Evolutionary conservation across 2,113 vertebrate genomes (phyloP).

Genomic region (Halcyon malimbica): DNA sequence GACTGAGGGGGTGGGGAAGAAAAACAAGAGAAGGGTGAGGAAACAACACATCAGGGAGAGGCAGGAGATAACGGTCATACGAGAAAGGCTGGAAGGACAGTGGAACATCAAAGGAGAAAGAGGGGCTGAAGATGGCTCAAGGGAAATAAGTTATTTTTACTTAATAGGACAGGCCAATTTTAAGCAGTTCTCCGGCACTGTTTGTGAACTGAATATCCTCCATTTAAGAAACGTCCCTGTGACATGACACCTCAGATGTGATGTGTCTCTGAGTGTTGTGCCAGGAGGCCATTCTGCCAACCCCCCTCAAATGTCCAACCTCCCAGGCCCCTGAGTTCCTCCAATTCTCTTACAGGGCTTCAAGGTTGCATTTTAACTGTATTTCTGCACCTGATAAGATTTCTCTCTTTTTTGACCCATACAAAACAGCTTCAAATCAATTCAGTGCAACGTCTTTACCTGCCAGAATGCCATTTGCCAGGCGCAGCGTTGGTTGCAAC

Average conservation of each 20-base stretch:
- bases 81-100: not conserved
- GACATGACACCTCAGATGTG: not conserved
- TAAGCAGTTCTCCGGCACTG: not conserved
- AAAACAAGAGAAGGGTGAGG: not conserved
- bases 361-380: accelerated
- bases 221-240: not conserved
- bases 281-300: not conserved
- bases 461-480: not conserved
- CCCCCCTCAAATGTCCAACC: not conserved
- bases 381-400: not conserved
- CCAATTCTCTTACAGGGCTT: not conserved
- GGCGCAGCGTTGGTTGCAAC: accelerated
- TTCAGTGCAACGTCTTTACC: not conserved
- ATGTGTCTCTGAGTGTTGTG: not conserved
- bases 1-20: not conserved
- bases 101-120: not conserved
- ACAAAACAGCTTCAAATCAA: not conserved
- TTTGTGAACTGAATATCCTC: not conserved
- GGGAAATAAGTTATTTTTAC: constrained; percentile 44
- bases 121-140: not conserved
- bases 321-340: not conserved
- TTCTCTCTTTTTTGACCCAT: not conserved
- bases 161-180: constrained; percentile 38
- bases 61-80: not conserved
- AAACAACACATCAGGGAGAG: not conserved